Percentiles rank a stretch among this genome's conserved stretches.
Conservation (phyloP, 1,140 invertebrate species). For the Eumaeus atala region DNA sequence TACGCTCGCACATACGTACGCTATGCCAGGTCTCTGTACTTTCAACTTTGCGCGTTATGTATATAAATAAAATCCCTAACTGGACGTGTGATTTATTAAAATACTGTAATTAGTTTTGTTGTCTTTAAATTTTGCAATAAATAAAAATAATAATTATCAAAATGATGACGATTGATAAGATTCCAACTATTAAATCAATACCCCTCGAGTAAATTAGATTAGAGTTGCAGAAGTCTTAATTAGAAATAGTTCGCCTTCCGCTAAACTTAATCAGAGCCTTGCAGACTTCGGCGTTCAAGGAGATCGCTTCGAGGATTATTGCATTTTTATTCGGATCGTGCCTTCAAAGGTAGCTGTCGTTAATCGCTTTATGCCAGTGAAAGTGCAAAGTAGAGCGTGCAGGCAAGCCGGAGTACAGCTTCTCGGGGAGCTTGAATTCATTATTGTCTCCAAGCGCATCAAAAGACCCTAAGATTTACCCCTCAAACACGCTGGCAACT, state of each 20-base stretch:
- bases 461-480: conserved; percentile 11
- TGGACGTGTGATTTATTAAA: too few relatives aligned
- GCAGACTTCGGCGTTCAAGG: conserved; percentile 1
- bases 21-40: too few relatives aligned
- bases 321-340: conserved; percentile 40
- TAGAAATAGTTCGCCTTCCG: conserved; percentile 9
- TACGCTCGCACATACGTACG: too few relatives aligned
- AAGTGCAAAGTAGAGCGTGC: conserved; percentile 54
- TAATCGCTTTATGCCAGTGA: conserved; percentile 57
- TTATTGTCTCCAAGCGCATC: conserved; percentile 43
- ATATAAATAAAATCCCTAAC: too few relatives aligned
- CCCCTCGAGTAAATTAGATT: conserved; percentile 3
- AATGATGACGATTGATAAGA: too few relatives aligned
- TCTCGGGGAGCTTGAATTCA: conserved; percentile 49
- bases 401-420: conserved; percentile 39
- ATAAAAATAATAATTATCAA: too few relatives aligned
- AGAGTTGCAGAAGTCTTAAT: conserved; percentile 11
- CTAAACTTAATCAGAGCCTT: conserved; percentile 2
- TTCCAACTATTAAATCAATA: conserved; percentile 1
- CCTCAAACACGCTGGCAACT: conserved; percentile 8
- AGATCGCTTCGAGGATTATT: conserved; percentile 5
- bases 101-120: too few relatives aligned
- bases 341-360: conserved; percentile 46
- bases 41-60: too few relatives aligned
- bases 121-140: too few relatives aligned